Percentiles rank a stretch among this genome's conserved stretches.
Evolutionary conservation across 2,113 vertebrate genomes (phyloP).

Genomic region (Pitta sordida): DNA sequence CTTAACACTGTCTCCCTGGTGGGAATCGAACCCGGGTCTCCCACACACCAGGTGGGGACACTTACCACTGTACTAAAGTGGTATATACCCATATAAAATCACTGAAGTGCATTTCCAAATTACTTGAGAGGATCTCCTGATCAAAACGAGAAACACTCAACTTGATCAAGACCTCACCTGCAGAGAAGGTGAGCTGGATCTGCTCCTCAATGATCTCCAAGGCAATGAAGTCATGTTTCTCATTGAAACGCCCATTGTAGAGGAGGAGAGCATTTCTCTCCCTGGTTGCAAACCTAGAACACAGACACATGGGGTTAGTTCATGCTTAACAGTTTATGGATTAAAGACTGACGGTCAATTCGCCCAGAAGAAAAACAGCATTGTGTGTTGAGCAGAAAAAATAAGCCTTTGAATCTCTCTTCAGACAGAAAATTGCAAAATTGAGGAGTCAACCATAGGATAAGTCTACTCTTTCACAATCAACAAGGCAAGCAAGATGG

Average conservation of each 20-base stretch:
- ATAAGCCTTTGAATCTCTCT: background rate
- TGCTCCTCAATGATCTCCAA: constrained; percentile 94
- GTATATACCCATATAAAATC: background rate
- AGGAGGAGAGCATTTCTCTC: constrained; percentile 89
- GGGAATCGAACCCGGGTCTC: too few species aligned
- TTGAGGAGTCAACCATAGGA: background rate
- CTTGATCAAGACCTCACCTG: constrained; percentile 73
- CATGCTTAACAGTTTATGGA: background rate
- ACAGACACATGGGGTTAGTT: background rate
- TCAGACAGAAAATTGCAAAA: background rate
- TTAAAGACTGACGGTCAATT: background rate
- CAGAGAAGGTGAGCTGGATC: constrained; percentile 96
- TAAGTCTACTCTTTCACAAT: background rate
- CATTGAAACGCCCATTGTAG: constrained; percentile 95
- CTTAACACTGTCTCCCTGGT: too few species aligned
- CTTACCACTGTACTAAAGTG: too few species aligned
- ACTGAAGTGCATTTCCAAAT: background rate
- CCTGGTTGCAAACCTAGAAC: constrained; percentile 87
- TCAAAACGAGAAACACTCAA: fast-evolving
- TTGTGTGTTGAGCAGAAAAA: background rate
- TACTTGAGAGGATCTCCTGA: background rate
- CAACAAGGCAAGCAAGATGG: background rate
- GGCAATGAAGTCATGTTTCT: constrained; percentile 96
- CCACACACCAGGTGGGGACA: too few species aligned
- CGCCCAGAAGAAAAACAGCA: background rate